phyloP scores from a whole-genome alignment of 1,140 invertebrate species.

The Protaetia brevitarsis region DNA sequence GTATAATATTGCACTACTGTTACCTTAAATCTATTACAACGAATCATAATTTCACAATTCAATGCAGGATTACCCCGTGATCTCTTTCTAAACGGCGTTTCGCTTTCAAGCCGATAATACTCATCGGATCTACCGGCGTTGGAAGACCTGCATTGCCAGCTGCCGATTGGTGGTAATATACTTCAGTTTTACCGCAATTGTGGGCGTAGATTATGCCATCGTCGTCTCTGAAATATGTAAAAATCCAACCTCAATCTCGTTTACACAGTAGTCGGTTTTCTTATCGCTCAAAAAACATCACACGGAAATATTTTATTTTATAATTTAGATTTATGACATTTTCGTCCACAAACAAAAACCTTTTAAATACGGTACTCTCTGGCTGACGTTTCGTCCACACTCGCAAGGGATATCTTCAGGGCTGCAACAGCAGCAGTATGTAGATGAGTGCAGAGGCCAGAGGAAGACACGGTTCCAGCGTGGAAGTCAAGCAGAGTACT shows the following conservation, averaged over 20 bases:
- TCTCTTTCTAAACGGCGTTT: slow-evolving; percentile 72
- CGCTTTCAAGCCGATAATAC: slow-evolving; percentile 71
- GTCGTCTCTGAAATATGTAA: slow-evolving; percentile 61
- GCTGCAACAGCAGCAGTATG: no score
- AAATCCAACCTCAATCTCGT: not conserved
- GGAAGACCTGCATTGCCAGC: slow-evolving; percentile 63
- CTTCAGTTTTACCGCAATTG: slow-evolving; percentile 66
- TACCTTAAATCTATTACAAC: not conserved
- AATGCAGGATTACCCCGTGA: slow-evolving; percentile 72
- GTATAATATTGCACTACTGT: not conserved
- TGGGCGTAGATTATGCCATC: slow-evolving; percentile 75
- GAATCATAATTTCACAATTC: slow-evolving; percentile 40
- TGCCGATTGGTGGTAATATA: slow-evolving; percentile 74
- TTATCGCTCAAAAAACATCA: not conserved
- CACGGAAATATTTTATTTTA: not conserved
- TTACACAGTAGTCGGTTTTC: no score
- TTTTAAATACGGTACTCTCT: no score
- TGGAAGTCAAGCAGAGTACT: no score
- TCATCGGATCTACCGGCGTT: slow-evolving; percentile 76
- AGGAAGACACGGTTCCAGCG: no score
- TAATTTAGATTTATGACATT: no score
- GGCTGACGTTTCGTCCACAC: no score
- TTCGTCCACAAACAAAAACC: no score
- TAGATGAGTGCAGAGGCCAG: no score
- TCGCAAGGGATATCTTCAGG: no score